phyloP scores from a whole-genome alignment of 2,888 invertebrate species.

The Agelastica alni region DNA sequence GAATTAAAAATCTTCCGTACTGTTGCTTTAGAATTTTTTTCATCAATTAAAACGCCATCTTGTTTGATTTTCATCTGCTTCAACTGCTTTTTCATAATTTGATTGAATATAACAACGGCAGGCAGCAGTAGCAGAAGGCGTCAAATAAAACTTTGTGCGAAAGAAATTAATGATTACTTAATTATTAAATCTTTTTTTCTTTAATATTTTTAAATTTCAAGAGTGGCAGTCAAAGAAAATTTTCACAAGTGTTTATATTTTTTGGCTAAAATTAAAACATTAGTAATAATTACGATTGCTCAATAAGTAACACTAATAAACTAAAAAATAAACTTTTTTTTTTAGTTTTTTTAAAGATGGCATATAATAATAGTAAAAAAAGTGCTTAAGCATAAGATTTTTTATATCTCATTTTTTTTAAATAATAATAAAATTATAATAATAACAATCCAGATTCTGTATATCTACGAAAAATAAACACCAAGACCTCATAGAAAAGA shows the following conservation, averaged over 20 bases:
- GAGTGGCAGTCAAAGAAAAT: constrained; percentile 1
- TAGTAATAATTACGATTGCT: no score
- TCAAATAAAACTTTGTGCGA: constrained; percentile 14
- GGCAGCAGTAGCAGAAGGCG: constrained; percentile 16
- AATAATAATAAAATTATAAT: no score
- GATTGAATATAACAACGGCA: constrained; percentile 18
- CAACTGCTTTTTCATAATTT: constrained; percentile 33
- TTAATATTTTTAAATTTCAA: constrained; percentile 2
- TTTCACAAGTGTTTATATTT: constrained; percentile 3
- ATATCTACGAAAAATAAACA: no score
- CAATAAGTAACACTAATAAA: no score
- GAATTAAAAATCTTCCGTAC: constrained; percentile 11
- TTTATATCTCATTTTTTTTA: no score
- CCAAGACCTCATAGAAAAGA: no score
- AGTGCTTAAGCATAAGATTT: no score
- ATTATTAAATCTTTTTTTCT: constrained; percentile 18
- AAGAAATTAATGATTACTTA: constrained; percentile 25
- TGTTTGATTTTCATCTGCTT: constrained; percentile 27
- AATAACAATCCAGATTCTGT: no score
- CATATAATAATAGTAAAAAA: no score
- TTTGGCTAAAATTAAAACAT: no score
- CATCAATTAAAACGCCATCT: constrained; percentile 34
- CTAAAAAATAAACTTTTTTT: no score
- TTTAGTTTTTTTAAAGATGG: no score
- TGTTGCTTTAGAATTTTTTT: constrained; percentile 22